Base-by-base conservation (phyloP, 2,888 invertebrate species). In the Drosophila kanekoi region DNA sequence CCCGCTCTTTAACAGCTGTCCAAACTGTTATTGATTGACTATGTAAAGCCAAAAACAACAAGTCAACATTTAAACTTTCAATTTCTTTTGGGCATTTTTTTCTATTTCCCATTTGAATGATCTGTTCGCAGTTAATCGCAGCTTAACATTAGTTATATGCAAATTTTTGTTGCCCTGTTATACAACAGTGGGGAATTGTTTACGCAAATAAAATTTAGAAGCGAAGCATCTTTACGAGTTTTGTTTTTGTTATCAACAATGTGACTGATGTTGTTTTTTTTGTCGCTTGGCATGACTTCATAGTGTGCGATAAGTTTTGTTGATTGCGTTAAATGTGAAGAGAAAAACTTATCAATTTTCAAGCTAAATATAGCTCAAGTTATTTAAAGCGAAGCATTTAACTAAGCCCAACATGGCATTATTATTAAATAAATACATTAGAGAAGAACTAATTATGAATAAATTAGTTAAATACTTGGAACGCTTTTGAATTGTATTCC, bases 201-300 rank as follows among this genome's bases (percentile, higher is more conserved):
- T 28, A 45, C 28, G 28, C 28, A 37, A 48, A 28, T 38, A 32
- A 43, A 48, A 35, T 32, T 41, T 38, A 45, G 20, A 18, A 40
- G 8, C 23, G 20, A 18, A 40, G 8, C 23, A 38, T 72, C 59
- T 58, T 23, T 60, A 40, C 53, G 16, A 43, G n/a, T 45, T 56
- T 53, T 44, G 32, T 49, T 43, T 56, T 59, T 58, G 43, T 51
- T 41, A 62, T 68, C 76, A 72, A 64, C 61, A 48, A 53, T 58
- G 52, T 65, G 35, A 63, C 57, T 48, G 58, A 56, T 63, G 20
- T 43, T 51, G 44, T 54, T 33, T n/a, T 40, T 47, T 41, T 16
- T 23, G 38, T 45, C 58, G 41, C 4, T 38, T 63, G 53, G 67
- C 51, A 77, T 87, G 82, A 83, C 69, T 74, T 84, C 79, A 85